These are phyloP conservation scores for Torymus aiolomorphi DNA, from an alignment of 2,888 invertebrate genomes.

Conservation along the genomic window DNA sequence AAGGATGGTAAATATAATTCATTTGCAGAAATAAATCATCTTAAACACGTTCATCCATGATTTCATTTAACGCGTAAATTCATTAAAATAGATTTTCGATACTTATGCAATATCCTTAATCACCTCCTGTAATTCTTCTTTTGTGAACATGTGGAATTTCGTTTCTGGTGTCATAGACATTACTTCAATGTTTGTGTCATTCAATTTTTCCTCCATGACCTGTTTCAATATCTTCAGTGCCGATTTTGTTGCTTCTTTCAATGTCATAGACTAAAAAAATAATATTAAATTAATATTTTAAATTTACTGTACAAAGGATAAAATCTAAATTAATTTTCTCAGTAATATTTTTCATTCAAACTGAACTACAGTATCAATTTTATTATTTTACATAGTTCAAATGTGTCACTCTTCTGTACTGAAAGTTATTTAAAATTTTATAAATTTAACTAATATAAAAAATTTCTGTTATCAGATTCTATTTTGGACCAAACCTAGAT, in stretches of 20 bases:
- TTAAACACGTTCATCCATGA: slow-evolving; percentile 30
- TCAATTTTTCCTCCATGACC: slow-evolving; percentile 99
- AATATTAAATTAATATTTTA: slow-evolving; percentile 22
- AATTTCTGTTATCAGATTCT: too few species aligned
- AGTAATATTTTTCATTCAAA: too few species aligned
- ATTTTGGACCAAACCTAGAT: too few species aligned
- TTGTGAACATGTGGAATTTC: slow-evolving; percentile 92
- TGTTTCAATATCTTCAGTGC: slow-evolving; percentile 97
- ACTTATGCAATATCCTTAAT: slow-evolving; percentile 84
- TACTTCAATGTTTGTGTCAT: slow-evolving; percentile 97
- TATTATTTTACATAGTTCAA: too few species aligned
- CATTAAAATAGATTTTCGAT: slow-evolving; percentile 38
- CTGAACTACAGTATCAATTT: too few species aligned
- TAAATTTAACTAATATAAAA: too few species aligned
- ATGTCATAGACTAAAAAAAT: slow-evolving; percentile 87
- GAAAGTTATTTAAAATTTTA: too few species aligned
- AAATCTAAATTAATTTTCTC: too few species aligned
- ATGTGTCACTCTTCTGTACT: too few species aligned
- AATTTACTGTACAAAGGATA: too few species aligned
- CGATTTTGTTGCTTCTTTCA: slow-evolving; percentile 93
- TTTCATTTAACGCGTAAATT: slow-evolving; percentile 40
- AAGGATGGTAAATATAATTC: slow-evolving; percentile 30
- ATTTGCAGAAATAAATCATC: slow-evolving; percentile 38
- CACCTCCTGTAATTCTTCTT: slow-evolving; percentile 93
- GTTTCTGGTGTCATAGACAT: slow-evolving; percentile 92